phyloP scores from a whole-genome alignment of 2,888 invertebrate genomes.

The Chymomyza amoena region DNA sequence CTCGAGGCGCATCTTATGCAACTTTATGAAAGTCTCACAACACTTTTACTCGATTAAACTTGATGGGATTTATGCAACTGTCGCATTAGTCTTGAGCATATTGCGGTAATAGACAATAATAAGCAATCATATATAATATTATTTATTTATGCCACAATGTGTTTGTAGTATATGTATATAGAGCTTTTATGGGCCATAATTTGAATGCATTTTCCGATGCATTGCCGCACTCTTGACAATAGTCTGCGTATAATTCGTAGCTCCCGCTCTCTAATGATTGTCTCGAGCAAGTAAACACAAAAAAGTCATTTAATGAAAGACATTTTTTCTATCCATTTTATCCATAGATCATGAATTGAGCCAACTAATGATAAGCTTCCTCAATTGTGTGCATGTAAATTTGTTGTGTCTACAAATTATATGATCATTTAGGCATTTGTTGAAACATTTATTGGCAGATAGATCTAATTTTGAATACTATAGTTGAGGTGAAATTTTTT shows the following conservation, averaged over 20 bases:
- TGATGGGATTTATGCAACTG: slow-evolving; percentile 46
- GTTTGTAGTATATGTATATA: slow-evolving; percentile 36
- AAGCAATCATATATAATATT: neutral
- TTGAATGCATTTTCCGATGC: slow-evolving; percentile 38
- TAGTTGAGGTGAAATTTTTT: slow-evolving; percentile 51
- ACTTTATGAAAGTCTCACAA: slow-evolving; percentile 52
- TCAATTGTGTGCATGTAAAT: slow-evolving; percentile 55
- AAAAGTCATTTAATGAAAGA: slow-evolving; percentile 51
- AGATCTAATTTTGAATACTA: slow-evolving; percentile 13
- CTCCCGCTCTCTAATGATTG: slow-evolving; percentile 32
- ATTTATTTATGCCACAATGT: neutral
- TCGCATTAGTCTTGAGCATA: neutral
- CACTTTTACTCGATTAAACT: slow-evolving; percentile 45
- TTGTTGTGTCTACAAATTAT: slow-evolving; percentile 29
- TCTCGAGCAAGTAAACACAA: slow-evolving; percentile 36
- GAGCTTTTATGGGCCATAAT: slow-evolving; percentile 52
- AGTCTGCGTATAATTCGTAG: neutral
- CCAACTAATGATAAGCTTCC: slow-evolving; percentile 62
- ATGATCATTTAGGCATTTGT: slow-evolving; percentile 12
- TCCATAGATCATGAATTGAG: slow-evolving; percentile 41
- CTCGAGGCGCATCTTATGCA: neutral
- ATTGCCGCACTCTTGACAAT: neutral
- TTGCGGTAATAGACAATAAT: slow-evolving; percentile 14
- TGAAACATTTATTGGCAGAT: slow-evolving; percentile 25
- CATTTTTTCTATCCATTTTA: slow-evolving; percentile 5